A percentile compares a stretch with the other conserved stretches of the same genome.
phyloP scores from a whole-genome alignment of 2,113 vertebrate species.

The Lampris megalopsis region DNA sequence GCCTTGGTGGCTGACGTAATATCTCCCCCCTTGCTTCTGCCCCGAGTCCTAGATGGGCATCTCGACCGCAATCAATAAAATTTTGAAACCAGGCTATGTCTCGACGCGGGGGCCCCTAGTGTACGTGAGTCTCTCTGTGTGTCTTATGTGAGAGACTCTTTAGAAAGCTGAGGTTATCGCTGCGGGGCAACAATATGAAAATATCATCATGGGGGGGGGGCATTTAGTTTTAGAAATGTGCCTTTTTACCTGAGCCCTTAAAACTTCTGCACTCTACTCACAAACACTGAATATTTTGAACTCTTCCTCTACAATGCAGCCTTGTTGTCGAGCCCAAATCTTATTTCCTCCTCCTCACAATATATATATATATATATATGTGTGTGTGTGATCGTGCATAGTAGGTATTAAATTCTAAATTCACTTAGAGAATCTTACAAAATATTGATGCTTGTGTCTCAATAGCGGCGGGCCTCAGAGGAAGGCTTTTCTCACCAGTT shows the following conservation, averaged over 20 bases:
- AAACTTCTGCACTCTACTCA: constrained; percentile 2
- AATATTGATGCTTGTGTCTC: constrained; percentile 27
- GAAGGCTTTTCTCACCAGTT: constrained; percentile 7
- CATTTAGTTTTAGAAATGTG: constrained; percentile 6
- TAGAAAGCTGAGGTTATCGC: constrained; percentile 32
- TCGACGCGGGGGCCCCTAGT: constrained; percentile 4
- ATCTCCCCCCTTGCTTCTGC: constrained; percentile 38
- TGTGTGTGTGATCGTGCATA: constrained; percentile 23
- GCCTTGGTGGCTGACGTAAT: constrained; percentile 37
- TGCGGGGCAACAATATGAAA: constrained; percentile 35
- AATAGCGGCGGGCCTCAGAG: constrained; percentile 9
- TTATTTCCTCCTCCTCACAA: constrained; percentile 6
- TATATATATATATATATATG: constrained; percentile 18
- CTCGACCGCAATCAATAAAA: constrained; percentile 60
- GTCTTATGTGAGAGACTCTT: constrained; percentile 13
- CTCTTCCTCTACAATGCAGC: background rate
- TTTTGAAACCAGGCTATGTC: constrained; percentile 35
- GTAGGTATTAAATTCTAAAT: constrained; percentile 21
- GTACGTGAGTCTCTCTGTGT: background rate
- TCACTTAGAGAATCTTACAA: constrained; percentile 14
- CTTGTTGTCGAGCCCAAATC: background rate
- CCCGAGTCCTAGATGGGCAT: constrained; percentile 40
- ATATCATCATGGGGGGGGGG: constrained; percentile 16
- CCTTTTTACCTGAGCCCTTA: constrained; percentile 18
- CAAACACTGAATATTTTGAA: constrained; percentile 16